These are phyloP conservation scores for Caenorhabditis sp. DNA, from an alignment of 2,888 invertebrate species.

Conservation along the genomic window DNA sequence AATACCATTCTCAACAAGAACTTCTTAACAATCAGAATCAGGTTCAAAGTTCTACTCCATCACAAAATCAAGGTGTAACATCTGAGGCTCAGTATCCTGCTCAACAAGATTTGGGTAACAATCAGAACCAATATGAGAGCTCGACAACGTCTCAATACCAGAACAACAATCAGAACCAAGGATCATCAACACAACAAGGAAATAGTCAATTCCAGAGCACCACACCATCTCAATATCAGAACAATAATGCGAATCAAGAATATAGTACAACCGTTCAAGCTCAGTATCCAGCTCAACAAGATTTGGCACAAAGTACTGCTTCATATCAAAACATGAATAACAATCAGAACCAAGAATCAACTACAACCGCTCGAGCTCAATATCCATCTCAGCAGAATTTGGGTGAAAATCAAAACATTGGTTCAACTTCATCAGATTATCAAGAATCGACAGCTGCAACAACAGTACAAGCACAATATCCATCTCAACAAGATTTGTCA, in stretches of 20 bases:
- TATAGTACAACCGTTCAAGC: background rate
- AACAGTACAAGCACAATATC: background rate
- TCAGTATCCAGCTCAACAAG: slow-evolving; percentile 28
- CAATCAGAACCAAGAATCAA: slow-evolving; percentile 5
- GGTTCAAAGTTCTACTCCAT: too few species aligned
- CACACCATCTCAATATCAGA: background rate
- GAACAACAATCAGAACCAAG: background rate
- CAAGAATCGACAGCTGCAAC: background rate
- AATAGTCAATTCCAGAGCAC: background rate
- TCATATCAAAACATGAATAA: too few species aligned
- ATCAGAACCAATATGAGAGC: background rate
- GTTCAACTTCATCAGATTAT: background rate
- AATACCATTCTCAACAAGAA: too few species aligned
- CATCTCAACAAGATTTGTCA: background rate
- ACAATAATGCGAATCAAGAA: slow-evolving; percentile 3
- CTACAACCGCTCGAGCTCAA: background rate
- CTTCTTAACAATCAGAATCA: too few species aligned
- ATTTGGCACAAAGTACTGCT: slow-evolving; percentile 10
- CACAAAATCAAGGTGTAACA: background rate
- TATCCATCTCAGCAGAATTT: background rate
- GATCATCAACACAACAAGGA: too few species aligned
- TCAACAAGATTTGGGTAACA: too few species aligned
- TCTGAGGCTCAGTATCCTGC: background rate
- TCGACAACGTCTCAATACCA: too few species aligned
- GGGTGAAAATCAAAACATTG: background rate